These are phyloP conservation scores for Tribolium freemani DNA, from an alignment of 2,888 invertebrate genomes.

Conservation along the genomic window DNA sequence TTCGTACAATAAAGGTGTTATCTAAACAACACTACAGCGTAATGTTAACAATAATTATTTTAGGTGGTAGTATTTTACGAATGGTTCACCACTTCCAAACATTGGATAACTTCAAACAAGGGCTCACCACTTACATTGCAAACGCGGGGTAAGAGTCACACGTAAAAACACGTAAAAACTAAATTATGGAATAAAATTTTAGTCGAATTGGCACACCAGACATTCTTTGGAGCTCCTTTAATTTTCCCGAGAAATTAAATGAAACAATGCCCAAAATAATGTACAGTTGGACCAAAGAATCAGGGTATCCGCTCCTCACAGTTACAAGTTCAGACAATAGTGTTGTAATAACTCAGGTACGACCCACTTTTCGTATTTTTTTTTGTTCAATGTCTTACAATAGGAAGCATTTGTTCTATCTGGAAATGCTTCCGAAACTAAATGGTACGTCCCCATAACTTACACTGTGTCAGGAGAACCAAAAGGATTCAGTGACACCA, in stretches of 20 bases:
- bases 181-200: not conserved
- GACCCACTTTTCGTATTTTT: slow-evolving; percentile 17
- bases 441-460: slow-evolving; percentile 71
- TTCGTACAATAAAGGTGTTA: slow-evolving; percentile 76
- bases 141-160: slow-evolving; percentile 10
- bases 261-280: slow-evolving; percentile 62
- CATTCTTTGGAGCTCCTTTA: slow-evolving; percentile 69
- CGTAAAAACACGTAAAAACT: too few relatives aligned
- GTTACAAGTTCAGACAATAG: slow-evolving; percentile 56
- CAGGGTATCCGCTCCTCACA: slow-evolving; percentile 70
- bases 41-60: not conserved
- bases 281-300: slow-evolving; percentile 73
- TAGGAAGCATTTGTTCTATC: slow-evolving; percentile 39
- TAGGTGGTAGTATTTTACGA: slow-evolving; percentile 65
- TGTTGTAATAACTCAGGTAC: slow-evolving; percentile 48
- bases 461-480: slow-evolving; percentile 68
- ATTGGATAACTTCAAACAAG: slow-evolving; percentile 68
- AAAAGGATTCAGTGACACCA: slow-evolving; percentile 64
- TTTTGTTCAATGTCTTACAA: slow-evolving; percentile 6
- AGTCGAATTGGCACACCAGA: slow-evolving; percentile 61
- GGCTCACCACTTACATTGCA: slow-evolving; percentile 71
- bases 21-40: not conserved
- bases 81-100: slow-evolving; percentile 77
- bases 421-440: not conserved
- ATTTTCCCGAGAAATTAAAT: not conserved